Conservation (phyloP, 2,113 vertebrate species). For the Tetrax tetrax region DNA sequence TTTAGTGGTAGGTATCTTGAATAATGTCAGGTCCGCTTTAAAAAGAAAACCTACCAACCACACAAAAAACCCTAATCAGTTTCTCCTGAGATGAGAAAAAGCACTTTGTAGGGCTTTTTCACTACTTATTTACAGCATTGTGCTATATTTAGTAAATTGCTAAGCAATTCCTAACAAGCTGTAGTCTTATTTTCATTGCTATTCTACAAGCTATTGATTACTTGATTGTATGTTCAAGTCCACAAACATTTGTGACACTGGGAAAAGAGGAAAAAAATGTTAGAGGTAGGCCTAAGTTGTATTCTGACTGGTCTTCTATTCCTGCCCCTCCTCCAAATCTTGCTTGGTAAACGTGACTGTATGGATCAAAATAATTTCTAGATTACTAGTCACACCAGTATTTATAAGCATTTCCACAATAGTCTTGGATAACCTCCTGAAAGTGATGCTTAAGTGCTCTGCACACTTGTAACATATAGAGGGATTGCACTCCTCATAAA, state of each 20-base stretch:
- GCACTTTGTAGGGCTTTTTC: not conserved
- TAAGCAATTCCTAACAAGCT: not conserved
- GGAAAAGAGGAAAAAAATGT: not conserved
- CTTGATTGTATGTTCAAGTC: not conserved
- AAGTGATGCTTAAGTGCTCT: not conserved
- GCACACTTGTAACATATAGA: not conserved
- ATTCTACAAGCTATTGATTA: not conserved
- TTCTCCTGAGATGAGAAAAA: not conserved
- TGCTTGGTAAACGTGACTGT: not conserved
- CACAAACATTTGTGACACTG: not conserved
- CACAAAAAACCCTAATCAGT: not conserved
- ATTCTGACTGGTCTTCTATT: not conserved
- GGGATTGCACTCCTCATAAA: not conserved
- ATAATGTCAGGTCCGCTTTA: not conserved
- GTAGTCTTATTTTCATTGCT: not conserved
- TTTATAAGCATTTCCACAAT: not conserved
- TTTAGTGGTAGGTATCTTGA: not conserved
- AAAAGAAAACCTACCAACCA: not conserved
- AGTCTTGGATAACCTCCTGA: not conserved
- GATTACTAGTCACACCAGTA: not conserved
- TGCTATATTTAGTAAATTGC: not conserved
- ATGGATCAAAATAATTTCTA: not conserved
- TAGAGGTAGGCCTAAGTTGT: fast-evolving
- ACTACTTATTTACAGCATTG: not conserved
- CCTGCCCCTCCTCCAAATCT: fast-evolving